These are phyloP conservation scores for Scaptomyza caliginosa DNA, from an alignment of 2,888 invertebrate species.

Conservation along the genomic window DNA sequence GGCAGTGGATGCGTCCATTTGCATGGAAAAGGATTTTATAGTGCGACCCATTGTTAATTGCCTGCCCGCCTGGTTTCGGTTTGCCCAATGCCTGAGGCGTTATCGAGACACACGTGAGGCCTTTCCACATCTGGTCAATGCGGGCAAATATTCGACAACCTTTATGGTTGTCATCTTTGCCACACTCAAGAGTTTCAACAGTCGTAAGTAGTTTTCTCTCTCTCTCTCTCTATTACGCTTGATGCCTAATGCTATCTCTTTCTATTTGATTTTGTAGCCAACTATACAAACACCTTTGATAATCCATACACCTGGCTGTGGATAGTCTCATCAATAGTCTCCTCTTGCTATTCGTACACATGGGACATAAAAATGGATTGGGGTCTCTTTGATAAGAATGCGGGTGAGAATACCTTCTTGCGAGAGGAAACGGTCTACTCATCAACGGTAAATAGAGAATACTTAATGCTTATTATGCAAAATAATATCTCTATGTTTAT, in stretches of 20 bases:
- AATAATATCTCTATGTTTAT: not conserved
- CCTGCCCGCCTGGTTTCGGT: constrained; percentile 98
- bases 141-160: constrained; percentile 98
- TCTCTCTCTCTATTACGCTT: not conserved
- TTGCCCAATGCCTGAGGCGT: constrained; percentile 97
- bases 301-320: constrained; percentile 95
- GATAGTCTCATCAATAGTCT: constrained; percentile 93
- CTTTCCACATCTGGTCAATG: constrained; percentile 98
- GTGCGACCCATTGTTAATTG: constrained; percentile 94
- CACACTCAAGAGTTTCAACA: constrained; percentile 88
- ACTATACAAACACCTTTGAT: constrained; percentile 87
- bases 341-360: constrained; percentile 96
- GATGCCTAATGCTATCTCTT: not conserved
- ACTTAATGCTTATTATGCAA: too few relatives aligned
- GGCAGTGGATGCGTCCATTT: constrained; percentile 86
- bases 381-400: constrained; percentile 96
- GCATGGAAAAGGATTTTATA: constrained; percentile 89
- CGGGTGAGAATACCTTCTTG: constrained; percentile 95
- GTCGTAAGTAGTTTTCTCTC: constrained; percentile 84
- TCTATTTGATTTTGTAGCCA: constrained; percentile 82
- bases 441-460: constrained; percentile 90
- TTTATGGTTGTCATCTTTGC: constrained; percentile 96
- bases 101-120: constrained; percentile 97
- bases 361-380: constrained; percentile 99
- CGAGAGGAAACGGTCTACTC: constrained; percentile 98